Percentiles rank a stretch among this genome's conserved stretches.
These are phyloP conservation scores for Amphipoea oculea DNA, from an alignment of 2,888 invertebrate species.

Conservation along the genomic window DNA sequence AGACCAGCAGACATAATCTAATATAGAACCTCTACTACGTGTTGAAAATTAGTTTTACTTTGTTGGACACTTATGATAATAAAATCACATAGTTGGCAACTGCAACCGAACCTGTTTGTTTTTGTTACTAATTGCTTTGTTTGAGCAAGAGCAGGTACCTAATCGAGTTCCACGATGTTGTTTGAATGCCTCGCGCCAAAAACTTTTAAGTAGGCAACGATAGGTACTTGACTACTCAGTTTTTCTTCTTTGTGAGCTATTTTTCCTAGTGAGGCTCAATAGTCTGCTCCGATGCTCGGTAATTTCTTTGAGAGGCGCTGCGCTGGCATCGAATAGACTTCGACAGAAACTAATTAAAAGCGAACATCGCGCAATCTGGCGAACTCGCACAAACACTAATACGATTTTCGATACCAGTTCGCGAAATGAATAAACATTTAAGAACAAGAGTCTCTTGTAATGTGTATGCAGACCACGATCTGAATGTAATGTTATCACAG, in stretches of 20 bases:
- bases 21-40: conserved; percentile 54
- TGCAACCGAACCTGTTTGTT: conserved; percentile 55
- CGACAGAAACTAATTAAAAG: conserved; percentile 85
- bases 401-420: conserved; percentile 67
- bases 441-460: conserved; percentile 24
- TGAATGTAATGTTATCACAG: conserved; percentile 28
- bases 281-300: conserved; percentile 66
- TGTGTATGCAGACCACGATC: conserved; percentile 34
- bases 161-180: conserved; percentile 47
- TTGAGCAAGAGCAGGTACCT: conserved; percentile 42
- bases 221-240: conserved; percentile 55
- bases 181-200: conserved; percentile 48
- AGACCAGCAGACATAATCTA: conserved; percentile 49
- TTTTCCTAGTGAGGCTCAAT: conserved; percentile 65
- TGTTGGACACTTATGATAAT: conserved; percentile 54
- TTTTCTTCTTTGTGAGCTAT: conserved; percentile 65
- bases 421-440: conserved; percentile 64
- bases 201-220: conserved; percentile 60
- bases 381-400: conserved; percentile 70
- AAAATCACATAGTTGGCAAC: conserved; percentile 56
- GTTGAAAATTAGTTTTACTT: conserved; percentile 61
- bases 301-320: conserved; percentile 81
- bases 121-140: conserved; percentile 58
- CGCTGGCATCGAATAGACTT: conserved; percentile 77
- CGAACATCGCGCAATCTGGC: conserved; percentile 81